Percentiles rank a stretch among this genome's conserved stretches.
Evolutionary conservation across 2,113 vertebrate genomes (phyloP).

Genomic region (Oriolus oriolus): DNA sequence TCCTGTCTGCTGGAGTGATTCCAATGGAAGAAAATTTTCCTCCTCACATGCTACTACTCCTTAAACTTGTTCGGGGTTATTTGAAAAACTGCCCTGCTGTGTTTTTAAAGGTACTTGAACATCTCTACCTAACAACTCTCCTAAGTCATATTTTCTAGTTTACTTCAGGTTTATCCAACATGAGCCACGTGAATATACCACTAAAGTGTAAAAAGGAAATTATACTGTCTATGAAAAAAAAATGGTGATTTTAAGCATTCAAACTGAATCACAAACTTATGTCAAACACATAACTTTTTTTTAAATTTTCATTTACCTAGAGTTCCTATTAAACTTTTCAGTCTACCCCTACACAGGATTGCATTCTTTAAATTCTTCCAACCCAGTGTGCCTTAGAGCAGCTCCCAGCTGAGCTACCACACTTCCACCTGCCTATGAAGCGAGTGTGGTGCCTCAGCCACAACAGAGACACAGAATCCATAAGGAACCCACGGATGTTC

Average conservation of each 20-base stretch:
- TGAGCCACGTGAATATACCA: background rate
- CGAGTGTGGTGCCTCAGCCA: fast-evolving
- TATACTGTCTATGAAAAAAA: background rate
- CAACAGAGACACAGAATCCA: fast-evolving
- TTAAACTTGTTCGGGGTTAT: background rate
- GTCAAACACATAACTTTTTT: background rate
- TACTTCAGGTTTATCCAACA: background rate
- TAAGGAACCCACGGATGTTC: fast-evolving
- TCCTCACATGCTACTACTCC: background rate
- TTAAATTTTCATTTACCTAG: background rate
- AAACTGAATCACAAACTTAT: background rate
- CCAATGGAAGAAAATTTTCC: background rate
- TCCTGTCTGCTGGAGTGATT: background rate
- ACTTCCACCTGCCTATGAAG: background rate
- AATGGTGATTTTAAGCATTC: background rate
- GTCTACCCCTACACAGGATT: background rate
- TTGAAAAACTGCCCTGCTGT: background rate
- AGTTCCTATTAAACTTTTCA: background rate
- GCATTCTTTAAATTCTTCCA: background rate
- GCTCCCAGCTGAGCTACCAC: background rate
- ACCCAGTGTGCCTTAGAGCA: background rate
- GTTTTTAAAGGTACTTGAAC: constrained; percentile 1
- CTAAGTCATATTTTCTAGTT: background rate
- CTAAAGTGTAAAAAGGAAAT: background rate
- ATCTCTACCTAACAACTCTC: background rate